Percentiles rank a stretch among this genome's conserved stretches.
Conservation (phyloP, 2,797 vertebrate species). For the Dermochelys coriacea region DNA sequence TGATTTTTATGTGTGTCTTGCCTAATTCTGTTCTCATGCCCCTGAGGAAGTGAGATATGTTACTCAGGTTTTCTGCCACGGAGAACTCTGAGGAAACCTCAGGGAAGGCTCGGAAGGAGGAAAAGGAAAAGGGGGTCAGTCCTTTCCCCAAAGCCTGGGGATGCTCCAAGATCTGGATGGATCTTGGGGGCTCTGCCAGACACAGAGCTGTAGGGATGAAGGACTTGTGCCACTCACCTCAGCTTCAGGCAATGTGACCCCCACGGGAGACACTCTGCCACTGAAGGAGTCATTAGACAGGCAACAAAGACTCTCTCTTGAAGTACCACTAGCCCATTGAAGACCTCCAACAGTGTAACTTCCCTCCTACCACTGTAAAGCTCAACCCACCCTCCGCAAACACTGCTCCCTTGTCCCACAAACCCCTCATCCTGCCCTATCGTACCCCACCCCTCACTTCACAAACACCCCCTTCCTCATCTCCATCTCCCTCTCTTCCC, state of each 20-base stretch:
- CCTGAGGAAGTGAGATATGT: background rate
- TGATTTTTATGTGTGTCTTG: background rate
- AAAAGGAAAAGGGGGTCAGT: background rate
- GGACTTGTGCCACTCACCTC: background rate
- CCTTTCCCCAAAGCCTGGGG: background rate
- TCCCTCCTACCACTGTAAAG: too few relatives aligned
- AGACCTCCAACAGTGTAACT: too few relatives aligned
- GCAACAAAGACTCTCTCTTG: background rate
- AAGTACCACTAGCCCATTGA: background rate
- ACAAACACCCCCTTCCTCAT: too few relatives aligned
- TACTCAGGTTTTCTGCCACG: background rate
- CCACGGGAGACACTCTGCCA: too few relatives aligned
- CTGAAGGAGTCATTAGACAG: background rate
- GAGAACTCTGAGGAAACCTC: background rate
- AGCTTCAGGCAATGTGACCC: background rate
- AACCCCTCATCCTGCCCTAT: too few relatives aligned
- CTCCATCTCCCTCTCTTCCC: too few relatives aligned
- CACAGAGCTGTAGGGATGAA: background rate
- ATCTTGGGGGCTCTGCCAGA: background rate
- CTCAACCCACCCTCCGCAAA: too few relatives aligned
- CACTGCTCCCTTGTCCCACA: too few relatives aligned
- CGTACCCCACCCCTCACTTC: too few relatives aligned
- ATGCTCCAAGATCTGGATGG: background rate
- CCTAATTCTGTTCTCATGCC: background rate
- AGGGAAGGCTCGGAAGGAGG: background rate